These are phyloP conservation scores for Vulpes lagopus DNA, from an alignment of 2,113 vertebrate species.

Conservation along the genomic window DNA sequence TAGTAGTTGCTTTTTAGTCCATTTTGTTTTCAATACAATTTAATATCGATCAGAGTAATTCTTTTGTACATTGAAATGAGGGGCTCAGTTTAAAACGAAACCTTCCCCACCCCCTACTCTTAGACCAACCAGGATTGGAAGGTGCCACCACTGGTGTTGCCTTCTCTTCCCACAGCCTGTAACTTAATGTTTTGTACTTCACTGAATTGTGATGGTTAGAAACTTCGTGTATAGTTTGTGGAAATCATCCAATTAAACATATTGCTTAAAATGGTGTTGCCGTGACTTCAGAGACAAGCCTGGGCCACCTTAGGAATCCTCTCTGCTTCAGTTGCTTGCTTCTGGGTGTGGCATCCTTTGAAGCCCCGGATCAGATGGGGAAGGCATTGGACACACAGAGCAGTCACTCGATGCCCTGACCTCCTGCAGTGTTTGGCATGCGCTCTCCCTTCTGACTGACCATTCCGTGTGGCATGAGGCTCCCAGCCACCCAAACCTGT, in stretches of 20 bases:
- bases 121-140: conserved; percentile 83
- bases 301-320: conserved; percentile 31
- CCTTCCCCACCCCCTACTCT: conserved; percentile 49
- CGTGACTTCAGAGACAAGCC: conserved; percentile 63
- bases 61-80: conserved; percentile 87
- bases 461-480: conserved; percentile 73
- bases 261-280: conserved; percentile 74
- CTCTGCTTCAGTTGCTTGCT: conserved; percentile 62
- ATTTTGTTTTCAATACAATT: conserved; percentile 88
- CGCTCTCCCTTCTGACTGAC: conserved; percentile 67
- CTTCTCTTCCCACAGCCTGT: conserved; percentile 84
- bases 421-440: conserved; percentile 62
- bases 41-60: conserved; percentile 87
- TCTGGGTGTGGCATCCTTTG: not conserved
- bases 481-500: conserved; percentile 47
- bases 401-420: not conserved
- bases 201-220: conserved; percentile 84
- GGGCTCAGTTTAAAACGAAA: conserved; percentile 79
- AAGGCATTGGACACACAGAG: conserved; percentile 34
- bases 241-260: conserved; percentile 81
- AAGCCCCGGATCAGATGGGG: conserved; percentile 19
- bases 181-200: conserved; percentile 89
- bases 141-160: conserved; percentile 72
- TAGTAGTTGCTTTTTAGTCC: conserved; percentile 89
- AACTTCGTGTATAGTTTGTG: conserved; percentile 81